Evolutionary conservation across 2,888 invertebrate species (phyloP).

Genomic region (Ganaspis brasiliensis): DNA sequence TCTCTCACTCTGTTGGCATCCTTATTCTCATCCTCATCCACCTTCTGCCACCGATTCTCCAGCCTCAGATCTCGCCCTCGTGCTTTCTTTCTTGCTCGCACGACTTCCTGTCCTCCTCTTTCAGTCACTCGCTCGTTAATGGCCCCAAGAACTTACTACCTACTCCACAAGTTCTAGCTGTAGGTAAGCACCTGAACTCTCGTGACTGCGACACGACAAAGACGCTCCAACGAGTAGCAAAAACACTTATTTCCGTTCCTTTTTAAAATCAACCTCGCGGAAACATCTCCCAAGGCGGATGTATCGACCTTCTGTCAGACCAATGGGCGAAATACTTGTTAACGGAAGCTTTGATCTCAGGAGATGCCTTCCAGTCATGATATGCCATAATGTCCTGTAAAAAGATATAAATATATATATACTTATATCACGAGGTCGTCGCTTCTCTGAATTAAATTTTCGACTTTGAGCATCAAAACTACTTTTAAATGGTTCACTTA

Average conservation of each 20-base stretch:
- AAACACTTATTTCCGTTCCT: conserved; percentile 42
- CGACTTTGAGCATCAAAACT: conserved; percentile 1
- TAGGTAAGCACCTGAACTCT: conserved; percentile 10
- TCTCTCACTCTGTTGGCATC: conserved; percentile 47
- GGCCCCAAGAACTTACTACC: conserved; percentile 60
- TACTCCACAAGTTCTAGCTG: conserved; percentile 26
- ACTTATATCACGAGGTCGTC: too few relatives aligned
- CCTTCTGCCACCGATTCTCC: conserved; percentile 39
- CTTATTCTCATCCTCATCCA: conserved; percentile 44
- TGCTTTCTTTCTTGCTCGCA: conserved; percentile 38
- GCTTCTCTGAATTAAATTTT: neutral
- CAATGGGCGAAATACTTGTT: neutral
- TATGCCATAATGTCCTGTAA: neutral
- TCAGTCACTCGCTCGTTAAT: conserved; percentile 64
- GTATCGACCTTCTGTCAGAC: conserved; percentile 22
- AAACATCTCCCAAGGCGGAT: conserved; percentile 18
- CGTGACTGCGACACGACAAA: conserved; percentile 17
- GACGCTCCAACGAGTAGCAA: conserved; percentile 27
- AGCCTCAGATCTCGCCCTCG: conserved; percentile 41
- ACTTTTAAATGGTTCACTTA: neutral
- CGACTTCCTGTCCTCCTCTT: conserved; percentile 48
- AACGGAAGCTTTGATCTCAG: conserved; percentile 7
- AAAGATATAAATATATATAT: too few relatives aligned
- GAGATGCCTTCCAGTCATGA: too few relatives aligned
- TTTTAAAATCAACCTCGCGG: conserved; percentile 33